Evolutionary conservation across 2,888 invertebrate genomes (phyloP).

Genomic region (Dasypogon diadema): DNA sequence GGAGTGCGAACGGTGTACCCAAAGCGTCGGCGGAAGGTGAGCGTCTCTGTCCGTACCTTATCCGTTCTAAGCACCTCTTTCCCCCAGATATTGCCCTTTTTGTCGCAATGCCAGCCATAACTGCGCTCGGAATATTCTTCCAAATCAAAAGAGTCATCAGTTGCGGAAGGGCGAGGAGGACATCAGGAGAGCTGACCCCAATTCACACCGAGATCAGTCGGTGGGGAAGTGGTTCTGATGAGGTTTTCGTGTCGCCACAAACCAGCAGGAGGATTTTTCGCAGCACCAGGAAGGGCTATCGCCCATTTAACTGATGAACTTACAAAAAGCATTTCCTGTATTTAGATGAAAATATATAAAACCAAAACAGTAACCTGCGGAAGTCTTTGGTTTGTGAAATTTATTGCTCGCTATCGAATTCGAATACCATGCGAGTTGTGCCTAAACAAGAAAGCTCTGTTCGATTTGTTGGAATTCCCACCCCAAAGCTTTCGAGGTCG

Average conservation of each 20-base stretch:
- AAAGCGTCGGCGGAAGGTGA: neutral
- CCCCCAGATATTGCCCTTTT: neutral
- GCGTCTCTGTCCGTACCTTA: neutral
- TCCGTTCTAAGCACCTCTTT: neutral
- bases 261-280: neutral
- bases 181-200: neutral
- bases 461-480: no score
- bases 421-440: no score
- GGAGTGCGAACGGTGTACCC: neutral
- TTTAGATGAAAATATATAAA: neutral
- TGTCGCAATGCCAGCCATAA: neutral
- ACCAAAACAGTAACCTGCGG: no score
- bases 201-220: neutral
- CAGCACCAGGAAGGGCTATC: neutral
- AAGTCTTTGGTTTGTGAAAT: no score
- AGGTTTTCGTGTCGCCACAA: neutral
- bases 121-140: neutral
- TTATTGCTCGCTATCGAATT: no score
- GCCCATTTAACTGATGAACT: neutral
- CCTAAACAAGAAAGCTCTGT: no score
- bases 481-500: no score
- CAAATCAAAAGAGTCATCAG: neutral
- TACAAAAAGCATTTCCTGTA: neutral
- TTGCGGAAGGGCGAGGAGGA: neutral
- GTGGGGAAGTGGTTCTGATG: neutral